Base-by-base conservation (phyloP, 35 echinoderm and acorn worm species). In the Ptychodera flava region DNA sequence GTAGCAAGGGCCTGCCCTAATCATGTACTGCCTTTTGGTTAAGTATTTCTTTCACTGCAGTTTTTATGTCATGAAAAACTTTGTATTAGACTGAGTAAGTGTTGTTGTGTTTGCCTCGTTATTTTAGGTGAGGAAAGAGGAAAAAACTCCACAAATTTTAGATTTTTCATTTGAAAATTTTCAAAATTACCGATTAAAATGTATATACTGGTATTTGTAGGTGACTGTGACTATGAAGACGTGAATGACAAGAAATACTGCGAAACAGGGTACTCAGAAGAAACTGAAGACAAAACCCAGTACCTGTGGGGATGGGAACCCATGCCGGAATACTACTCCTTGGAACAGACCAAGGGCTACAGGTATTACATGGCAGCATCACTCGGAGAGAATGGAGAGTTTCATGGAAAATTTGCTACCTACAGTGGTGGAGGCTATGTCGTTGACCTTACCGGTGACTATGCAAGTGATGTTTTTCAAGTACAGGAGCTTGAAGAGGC, bases 351-450 rank as follows among this genome's bases (percentile, higher is more conserved):
- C 34, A 34, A 34, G 1, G 82, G 82, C 6, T 83, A 83, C 37
- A 15, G 37, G 1, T 83, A 83, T 35, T 36, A 36, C 28, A 28
- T 35, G 28, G 33, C 33, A 35, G 82, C 34, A 37, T 34, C 34
- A 2, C 37, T 36, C 15, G 34, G 33, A 36, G 35, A n/a, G 37
- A 35, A 36, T 37, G 35, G 34, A 2, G 31, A 34, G 33, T 83
- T 36, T 28, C 0, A 15, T 83, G 82, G 82, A 34, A 34, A 35
- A 36, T 83, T 36, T 83, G 82, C 82, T 83, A 30, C 32, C 29
- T 83, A 83, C 30, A 36, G 33, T 83, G 37, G 35, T 83, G 82
- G 33, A 36, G 82, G 82, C 37, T 83, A 83, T 28, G 37, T 31
- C 10, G 82, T 35, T 16, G 82, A 83, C 16, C 34, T 83, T 34